Evolutionary conservation across 2,113 vertebrate genomes (phyloP).

Genomic region (Neofelis nebulosa): DNA sequence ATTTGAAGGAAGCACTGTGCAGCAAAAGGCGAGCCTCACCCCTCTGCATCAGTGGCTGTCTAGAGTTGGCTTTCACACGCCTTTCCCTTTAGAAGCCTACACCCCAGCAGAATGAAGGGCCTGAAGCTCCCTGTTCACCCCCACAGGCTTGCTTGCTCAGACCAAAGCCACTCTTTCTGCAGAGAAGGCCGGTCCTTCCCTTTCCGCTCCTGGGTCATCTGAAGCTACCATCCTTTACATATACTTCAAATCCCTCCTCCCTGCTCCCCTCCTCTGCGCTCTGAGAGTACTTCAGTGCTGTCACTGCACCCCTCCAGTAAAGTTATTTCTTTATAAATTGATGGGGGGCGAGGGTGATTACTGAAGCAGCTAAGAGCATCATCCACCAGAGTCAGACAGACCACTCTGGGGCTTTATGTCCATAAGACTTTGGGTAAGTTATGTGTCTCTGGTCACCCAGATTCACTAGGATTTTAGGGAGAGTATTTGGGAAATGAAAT

Average conservation of each 20-base stretch:
- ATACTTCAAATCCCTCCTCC: neutral
- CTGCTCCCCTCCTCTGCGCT: neutral
- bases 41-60: fast-evolving
- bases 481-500: neutral
- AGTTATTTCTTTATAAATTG: neutral
- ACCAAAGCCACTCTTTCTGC: neutral
- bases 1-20: neutral
- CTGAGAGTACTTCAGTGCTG: neutral
- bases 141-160: neutral
- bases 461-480: neutral
- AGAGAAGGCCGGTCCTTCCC: neutral
- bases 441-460: neutral
- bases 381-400: neutral
- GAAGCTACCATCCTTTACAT: neutral
- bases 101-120: fast-evolving
- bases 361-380: neutral
- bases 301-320: too few species aligned
- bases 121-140: neutral
- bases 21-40: too few species aligned
- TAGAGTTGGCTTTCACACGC: neutral
- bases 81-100: too few species aligned
- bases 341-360: neutral
- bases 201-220: neutral
- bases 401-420: neutral
- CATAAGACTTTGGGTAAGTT: neutral